Base-by-base conservation (phyloP, 2,797 vertebrate genomes). In the Falco biarmicus region DNA sequence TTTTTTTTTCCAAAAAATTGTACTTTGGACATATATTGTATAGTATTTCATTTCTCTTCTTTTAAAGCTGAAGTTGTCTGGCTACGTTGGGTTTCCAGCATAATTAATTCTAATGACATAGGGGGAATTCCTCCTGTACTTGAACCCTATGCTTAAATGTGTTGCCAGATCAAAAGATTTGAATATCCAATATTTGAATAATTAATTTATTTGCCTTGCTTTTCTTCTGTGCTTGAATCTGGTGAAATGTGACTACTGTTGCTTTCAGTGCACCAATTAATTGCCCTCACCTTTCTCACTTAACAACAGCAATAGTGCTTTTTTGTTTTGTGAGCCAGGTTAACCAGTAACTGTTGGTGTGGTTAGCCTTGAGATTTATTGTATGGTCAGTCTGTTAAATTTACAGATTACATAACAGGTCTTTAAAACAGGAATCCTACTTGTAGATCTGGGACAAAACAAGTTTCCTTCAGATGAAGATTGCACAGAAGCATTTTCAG, bases 401-500 rank as follows among this genome's bases (percentile, higher is more conserved):
- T 41, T 69, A 6, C 7, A 45, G 26, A 50, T 32, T n/a, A 17
- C 41, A 24, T 10, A 41, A 24, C 13, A 25, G 37, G 31, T 45
- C 56, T 28, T 71, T 69, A 57, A 43, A 70, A 57, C 1, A 6
- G 45, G 31, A 45, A 34, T 60, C 13, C 41, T 61, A 4, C 50
- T n/a, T 93, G n/a, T 39, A 81, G 60, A 24, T 26, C 25, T 85
- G 28, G 8, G 32, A 89, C 51, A 53, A 89, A 71, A 43, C 20
- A 18, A 1, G 0, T 69, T 89, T 48, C 29, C 26, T 39, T 85
- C 56, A 24, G 63, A 7, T 43, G 37, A 51, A 69, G 59, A 24
- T 66, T 66, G 10, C 0, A 0, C 34, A 29, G 9, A 3, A 43
- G n/a, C 51, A 73, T 43, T 74, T 83, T 34, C 28, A 56, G 41